These are phyloP conservation scores for Grapholita molesta DNA, from an alignment of 1,140 invertebrate genomes.

Conservation along the genomic window DNA sequence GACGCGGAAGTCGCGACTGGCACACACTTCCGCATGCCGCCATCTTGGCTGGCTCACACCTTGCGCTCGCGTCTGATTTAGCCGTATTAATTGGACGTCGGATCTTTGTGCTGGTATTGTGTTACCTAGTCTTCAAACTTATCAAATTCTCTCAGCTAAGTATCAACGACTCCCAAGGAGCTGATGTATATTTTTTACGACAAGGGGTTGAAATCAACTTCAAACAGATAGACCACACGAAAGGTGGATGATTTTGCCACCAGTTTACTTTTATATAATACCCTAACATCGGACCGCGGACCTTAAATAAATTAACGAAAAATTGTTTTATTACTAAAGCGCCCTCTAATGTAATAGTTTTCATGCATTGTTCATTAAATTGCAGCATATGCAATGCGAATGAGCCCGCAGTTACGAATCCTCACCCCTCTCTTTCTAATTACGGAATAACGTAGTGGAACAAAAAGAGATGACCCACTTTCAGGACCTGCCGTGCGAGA, in stretches of 20 bases:
- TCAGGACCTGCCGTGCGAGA: slow-evolving; percentile 73
- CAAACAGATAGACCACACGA: too few species aligned
- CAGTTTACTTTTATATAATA: too few species aligned
- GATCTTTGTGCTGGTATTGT: not conserved
- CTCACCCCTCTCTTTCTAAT: slow-evolving; percentile 72
- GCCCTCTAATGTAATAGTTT: slow-evolving; percentile 28
- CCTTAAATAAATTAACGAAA: too few species aligned
- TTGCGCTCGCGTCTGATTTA: slow-evolving; percentile 28
- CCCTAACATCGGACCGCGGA: too few species aligned
- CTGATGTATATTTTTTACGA: too few species aligned
- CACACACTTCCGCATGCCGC: slow-evolving; percentile 71
- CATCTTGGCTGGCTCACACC: slow-evolving; percentile 66
- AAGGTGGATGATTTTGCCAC: too few species aligned
- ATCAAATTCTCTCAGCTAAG: not conserved
- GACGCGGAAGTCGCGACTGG: slow-evolving; percentile 61
- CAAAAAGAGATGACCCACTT: slow-evolving; percentile 79
- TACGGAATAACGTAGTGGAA: slow-evolving; percentile 74
- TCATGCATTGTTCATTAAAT: slow-evolving; percentile 38
- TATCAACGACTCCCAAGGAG: too few species aligned
- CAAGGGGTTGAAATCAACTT: too few species aligned
- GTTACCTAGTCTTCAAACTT: not conserved
- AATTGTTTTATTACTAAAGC: too few species aligned
- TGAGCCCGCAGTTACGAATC: slow-evolving; percentile 36
- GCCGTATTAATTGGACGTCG: not conserved
- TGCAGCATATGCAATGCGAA: slow-evolving; percentile 40